phyloP scores from a whole-genome alignment of 2,888 invertebrate genomes.

The Drosophila prostipennis region DNA sequence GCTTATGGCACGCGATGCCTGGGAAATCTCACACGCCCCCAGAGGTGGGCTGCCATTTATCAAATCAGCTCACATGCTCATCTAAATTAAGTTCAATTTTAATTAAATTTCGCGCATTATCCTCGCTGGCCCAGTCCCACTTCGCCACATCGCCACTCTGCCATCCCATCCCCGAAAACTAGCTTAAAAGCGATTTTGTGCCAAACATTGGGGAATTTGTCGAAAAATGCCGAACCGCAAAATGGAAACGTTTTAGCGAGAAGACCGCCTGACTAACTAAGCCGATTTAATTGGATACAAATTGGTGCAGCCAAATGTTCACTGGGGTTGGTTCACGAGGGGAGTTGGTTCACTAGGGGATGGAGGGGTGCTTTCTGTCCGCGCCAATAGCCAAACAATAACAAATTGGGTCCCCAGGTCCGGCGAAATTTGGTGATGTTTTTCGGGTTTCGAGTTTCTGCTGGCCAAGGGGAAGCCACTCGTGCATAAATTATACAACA shows the following conservation, averaged over 20 bases:
- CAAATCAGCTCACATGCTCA: constrained; percentile 48
- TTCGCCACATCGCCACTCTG: background rate
- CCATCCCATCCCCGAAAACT: constrained; percentile 8
- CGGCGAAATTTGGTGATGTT: constrained; percentile 16
- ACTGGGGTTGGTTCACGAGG: background rate
- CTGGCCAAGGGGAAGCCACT: constrained; percentile 40
- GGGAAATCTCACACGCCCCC: constrained; percentile 16
- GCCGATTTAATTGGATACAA: constrained; percentile 60
- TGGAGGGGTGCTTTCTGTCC: constrained; percentile 5
- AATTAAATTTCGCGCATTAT: constrained; percentile 66
- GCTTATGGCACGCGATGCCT: constrained; percentile 53
- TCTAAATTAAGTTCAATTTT: constrained; percentile 62
- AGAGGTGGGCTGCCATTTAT: constrained; percentile 34
- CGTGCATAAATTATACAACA: constrained; percentile 44
- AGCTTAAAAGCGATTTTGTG: constrained; percentile 6
- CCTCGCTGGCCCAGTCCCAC: too few species aligned
- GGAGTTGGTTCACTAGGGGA: background rate
- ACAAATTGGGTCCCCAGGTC: constrained; percentile 39
- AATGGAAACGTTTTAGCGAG: constrained; percentile 14
- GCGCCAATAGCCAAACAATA: constrained; percentile 42
- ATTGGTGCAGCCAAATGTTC: constrained; percentile 40
- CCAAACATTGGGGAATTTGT: constrained; percentile 5
- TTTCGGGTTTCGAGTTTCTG: constrained; percentile 25
- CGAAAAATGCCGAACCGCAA: constrained; percentile 33
- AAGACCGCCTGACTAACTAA: constrained; percentile 36